Conservation (phyloP, 2,888 invertebrate species). For the Stenodera caucasica region DNA sequence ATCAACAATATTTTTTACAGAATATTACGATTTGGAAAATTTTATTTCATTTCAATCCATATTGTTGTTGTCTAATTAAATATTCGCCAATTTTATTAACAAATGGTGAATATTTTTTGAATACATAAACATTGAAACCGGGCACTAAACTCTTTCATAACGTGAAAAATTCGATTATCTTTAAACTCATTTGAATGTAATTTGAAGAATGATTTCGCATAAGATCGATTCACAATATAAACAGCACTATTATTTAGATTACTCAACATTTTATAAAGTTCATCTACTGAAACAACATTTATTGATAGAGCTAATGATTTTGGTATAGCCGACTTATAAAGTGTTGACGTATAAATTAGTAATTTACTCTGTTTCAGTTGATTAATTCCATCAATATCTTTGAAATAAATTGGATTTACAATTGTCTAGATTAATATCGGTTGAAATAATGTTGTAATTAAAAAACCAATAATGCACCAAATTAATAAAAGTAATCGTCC, state of each 20-base stretch:
- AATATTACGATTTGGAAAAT: too few species aligned
- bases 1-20: too few species aligned
- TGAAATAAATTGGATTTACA: slow-evolving; percentile 8
- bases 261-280: background rate
- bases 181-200: background rate
- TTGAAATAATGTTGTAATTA: slow-evolving; percentile 4
- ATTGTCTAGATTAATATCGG: background rate
- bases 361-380: slow-evolving; percentile 7
- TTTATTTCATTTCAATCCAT: background rate
- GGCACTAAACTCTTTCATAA: slow-evolving; percentile 21
- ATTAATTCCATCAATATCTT: slow-evolving; percentile 4
- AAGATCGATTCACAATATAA: background rate
- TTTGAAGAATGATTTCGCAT: background rate
- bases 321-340: background rate
- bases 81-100: slow-evolving; percentile 15
- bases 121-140: slow-evolving; percentile 17
- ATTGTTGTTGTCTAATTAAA: slow-evolving; percentile 13
- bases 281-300: background rate
- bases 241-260: slow-evolving; percentile 5
- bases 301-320: background rate
- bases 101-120: slow-evolving; percentile 25
- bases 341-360: background rate
- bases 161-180: slow-evolving; percentile 13
- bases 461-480: background rate
- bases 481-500: background rate